A percentile compares a stretch with the other conserved stretches of the same genome.
Evolutionary conservation across 2,888 invertebrate genomes (phyloP).

Genomic region (Baccha elongata): DNA sequence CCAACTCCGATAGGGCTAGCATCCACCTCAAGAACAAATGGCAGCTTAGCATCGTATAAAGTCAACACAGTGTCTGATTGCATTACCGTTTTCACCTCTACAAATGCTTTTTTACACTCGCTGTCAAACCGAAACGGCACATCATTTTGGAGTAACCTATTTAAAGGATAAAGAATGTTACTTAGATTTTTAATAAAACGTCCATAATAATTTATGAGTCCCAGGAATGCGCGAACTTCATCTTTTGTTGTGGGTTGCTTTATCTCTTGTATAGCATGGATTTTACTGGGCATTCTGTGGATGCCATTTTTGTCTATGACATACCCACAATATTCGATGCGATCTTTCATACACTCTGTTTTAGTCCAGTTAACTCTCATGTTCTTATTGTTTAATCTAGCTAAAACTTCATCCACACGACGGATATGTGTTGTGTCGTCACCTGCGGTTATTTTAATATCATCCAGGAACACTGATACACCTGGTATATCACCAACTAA

Average conservation of each 20-base stretch:
- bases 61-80: slow-evolving; percentile 73
- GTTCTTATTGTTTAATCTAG: slow-evolving; percentile 73
- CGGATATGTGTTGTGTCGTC: slow-evolving; percentile 74
- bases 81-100: slow-evolving; percentile 75
- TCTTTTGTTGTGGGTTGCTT: slow-evolving; percentile 74
- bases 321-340: slow-evolving; percentile 76
- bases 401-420: slow-evolving; percentile 75
- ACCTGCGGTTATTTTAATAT: slow-evolving; percentile 75
- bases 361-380: slow-evolving; percentile 75
- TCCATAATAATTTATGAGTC: slow-evolving; percentile 77
- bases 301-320: slow-evolving; percentile 77
- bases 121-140: slow-evolving; percentile 74
- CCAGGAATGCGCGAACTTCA: slow-evolving; percentile 76
- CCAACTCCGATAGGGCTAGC: slow-evolving; percentile 75
- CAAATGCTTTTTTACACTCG: slow-evolving; percentile 74
- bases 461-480: slow-evolving; percentile 75
- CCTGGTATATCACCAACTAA: slow-evolving; percentile 75
- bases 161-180: slow-evolving; percentile 75
- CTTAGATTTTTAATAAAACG: slow-evolving; percentile 77
- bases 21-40: slow-evolving; percentile 76
- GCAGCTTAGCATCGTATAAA: slow-evolving; percentile 76
- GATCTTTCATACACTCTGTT: slow-evolving; percentile 75
- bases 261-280: slow-evolving; percentile 76
- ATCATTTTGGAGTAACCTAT: slow-evolving; percentile 75
- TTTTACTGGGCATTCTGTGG: slow-evolving; percentile 76